Conservation (phyloP, 2,113 vertebrate species). For the Eretmochelys imbricata region DNA sequence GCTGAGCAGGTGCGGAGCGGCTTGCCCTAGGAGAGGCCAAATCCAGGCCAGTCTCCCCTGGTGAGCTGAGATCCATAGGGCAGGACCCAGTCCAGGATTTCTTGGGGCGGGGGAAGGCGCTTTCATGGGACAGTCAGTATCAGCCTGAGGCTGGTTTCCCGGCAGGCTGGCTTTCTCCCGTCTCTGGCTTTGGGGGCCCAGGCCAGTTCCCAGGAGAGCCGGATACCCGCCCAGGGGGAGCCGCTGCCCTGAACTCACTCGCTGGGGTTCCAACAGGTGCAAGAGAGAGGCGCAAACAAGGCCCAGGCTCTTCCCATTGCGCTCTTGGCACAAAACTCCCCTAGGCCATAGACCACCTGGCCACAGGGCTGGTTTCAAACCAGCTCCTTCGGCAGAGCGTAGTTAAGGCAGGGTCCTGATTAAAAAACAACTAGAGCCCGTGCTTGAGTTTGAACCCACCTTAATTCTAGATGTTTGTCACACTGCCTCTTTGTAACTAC, state of each 20-base stretch:
- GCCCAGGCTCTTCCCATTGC: not conserved
- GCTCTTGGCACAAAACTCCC: not conserved
- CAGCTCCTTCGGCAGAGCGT: not conserved
- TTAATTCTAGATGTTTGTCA: fast-evolving
- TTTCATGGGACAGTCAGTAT: no score
- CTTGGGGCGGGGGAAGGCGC: no score
- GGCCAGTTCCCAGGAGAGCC: not conserved
- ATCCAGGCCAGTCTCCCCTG: no score
- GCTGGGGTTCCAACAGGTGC: no score
- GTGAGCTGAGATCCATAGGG: no score
- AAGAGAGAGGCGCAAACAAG: not conserved
- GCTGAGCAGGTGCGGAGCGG: no score
- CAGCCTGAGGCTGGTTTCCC: not conserved
- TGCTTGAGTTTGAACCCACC: not conserved
- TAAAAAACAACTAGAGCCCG: not conserved
- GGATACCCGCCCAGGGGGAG: not conserved
- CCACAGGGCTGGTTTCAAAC: not conserved
- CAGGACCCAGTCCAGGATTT: no score
- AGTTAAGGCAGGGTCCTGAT: not conserved
- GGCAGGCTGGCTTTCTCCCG: not conserved
- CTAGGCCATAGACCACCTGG: not conserved
- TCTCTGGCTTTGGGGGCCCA: not conserved
- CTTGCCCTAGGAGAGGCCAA: no score
- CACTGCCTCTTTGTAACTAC: not conserved
- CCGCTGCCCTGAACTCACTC: not conserved